Base-by-base conservation (phyloP, 2,113 vertebrate species). In the Nicator chloris region DNA sequence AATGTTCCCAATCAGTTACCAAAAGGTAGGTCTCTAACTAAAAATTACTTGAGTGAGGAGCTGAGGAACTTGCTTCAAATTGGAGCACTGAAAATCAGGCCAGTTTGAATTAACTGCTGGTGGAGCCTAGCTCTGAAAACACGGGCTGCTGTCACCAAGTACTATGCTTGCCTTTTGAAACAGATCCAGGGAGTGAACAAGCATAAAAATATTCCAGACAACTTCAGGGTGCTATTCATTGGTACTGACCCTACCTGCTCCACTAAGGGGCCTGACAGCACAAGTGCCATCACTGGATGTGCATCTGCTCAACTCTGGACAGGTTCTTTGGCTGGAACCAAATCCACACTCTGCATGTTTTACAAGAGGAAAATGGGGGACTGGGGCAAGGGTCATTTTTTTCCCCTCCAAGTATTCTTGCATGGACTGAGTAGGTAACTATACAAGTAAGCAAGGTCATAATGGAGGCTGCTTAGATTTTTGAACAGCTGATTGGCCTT, bases 21-120 rank as follows among this genome's bases (percentile, higher is more conserved):
- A 21, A 80, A 93, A 96, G 91, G 82, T 83, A 87, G 64, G 85
- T 85, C 79, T 94, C 82, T 85, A 84, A 84, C 92, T 93, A 92
- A 92, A 95, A 95, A 87, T 91, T 3, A 27, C 61, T 91, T 35
- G 42, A 53, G 85, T 66, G n/a, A 89, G 47, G 44, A 94, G 49
- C 69, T 76, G 73, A 94, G 68, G 59, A 94, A 72, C 54, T 89
- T 75, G 17, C 35, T 92, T 91, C 70, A 92, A 80, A 85, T 21
- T 69, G 57, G 72, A 88, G 53, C 89, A 79, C 18, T 61, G 75
- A 87, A 92, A 95, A 95, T 76, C 78, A 87, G 91, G 91, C 80
- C 51, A 51, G 30, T 83, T 86, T 88, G 70, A 89, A 85, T 86
- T 90, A 95, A 85, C 78, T 91, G 33, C 77, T 63, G 37, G 9